Evolutionary conservation across 2,113 vertebrate species (phyloP), one percentile per base, ranked within the genome.

Genomic region (Neopipo cinnamomea): DNA sequence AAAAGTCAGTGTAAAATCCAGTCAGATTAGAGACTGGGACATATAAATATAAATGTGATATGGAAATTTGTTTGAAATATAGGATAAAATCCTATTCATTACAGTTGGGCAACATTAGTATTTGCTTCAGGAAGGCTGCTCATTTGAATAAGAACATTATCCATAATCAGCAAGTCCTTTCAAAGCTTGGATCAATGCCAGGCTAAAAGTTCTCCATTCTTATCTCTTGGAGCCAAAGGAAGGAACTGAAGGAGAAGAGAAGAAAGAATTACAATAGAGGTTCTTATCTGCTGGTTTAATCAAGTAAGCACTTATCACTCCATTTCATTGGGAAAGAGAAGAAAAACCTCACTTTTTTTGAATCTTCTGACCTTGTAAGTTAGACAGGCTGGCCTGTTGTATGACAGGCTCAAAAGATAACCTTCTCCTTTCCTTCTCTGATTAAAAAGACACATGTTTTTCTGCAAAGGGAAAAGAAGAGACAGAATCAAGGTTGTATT

Each of bases 251-350:
- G 15, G 28, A 92, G 84, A 68, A 37, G 65, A 86, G 58, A 59
- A 24, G 33, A 70, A 85, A 89, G 83, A 46, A 59, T 59, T 42
- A 87, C 80, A 75, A 31, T 35, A 79, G 67, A 15, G 20, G 17
- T 66, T 85, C 67, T 90, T 91, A 95, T 95, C 96, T 55, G 1
- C 50, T 89, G 53, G 8, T 63, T 91, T 93, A 89, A 95, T 96
- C 94, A 71, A 84, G 73, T 33, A 67, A 95, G 59, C 37, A 50
- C 72, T 93, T 93, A 83, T 59, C 78, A 66, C 50, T 62, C 35
- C 22, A 17, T 30, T 88, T 74, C 1, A 0, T 33, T 71, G 49
- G 33, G 39, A 73, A 89, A 80, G 46, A 85, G 37, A 63, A 89
- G 70, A 33, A 89, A 85, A 73, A 44, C 18, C 27, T 91, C 28